These are phyloP conservation scores for Sclerodermus sp. DNA, from an alignment of 2,888 invertebrate genomes.

Conservation along the genomic window DNA sequence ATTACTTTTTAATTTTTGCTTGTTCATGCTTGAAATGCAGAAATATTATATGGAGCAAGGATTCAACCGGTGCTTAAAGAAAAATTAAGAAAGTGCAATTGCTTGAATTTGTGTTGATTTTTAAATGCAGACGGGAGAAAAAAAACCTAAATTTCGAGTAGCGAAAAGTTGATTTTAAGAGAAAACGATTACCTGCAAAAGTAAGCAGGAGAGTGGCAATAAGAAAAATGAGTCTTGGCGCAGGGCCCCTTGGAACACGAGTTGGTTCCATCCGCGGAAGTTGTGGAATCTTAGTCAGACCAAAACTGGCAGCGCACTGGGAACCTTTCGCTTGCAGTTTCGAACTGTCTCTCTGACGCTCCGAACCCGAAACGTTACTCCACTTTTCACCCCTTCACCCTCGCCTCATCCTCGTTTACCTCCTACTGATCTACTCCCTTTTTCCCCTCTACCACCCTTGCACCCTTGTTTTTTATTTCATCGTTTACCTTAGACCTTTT, in stretches of 20 bases:
- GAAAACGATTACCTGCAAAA: conserved; percentile 42
- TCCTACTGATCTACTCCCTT: conserved; percentile 16
- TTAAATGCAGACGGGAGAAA: too few species aligned
- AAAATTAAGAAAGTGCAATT: too few species aligned
- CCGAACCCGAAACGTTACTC: too few species aligned
- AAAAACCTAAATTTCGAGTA: background rate
- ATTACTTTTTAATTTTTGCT: too few species aligned
- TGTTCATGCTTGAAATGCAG: too few species aligned
- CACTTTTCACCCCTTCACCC: background rate
- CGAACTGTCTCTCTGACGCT: too few species aligned
- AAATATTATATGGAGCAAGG: background rate
- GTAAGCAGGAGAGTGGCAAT: conserved; percentile 53
- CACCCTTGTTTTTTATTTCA: too few species aligned
- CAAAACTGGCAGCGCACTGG: conserved; percentile 26
- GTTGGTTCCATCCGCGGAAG: conserved; percentile 46
- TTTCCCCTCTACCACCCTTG: too few species aligned
- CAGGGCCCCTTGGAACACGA: conserved; percentile 50
- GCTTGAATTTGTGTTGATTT: too few species aligned
- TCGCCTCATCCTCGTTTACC: conserved; percentile 13
- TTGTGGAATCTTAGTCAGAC: conserved; percentile 42
- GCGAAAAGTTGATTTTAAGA: background rate
- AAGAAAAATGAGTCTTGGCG: conserved; percentile 55
- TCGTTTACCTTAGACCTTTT: too few species aligned
- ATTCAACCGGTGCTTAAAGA: conserved; percentile 25
- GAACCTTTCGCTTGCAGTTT: conserved; percentile 5